Conservation (phyloP, 1,140 invertebrate genomes). For the Zaprionus ornatus region DNA sequence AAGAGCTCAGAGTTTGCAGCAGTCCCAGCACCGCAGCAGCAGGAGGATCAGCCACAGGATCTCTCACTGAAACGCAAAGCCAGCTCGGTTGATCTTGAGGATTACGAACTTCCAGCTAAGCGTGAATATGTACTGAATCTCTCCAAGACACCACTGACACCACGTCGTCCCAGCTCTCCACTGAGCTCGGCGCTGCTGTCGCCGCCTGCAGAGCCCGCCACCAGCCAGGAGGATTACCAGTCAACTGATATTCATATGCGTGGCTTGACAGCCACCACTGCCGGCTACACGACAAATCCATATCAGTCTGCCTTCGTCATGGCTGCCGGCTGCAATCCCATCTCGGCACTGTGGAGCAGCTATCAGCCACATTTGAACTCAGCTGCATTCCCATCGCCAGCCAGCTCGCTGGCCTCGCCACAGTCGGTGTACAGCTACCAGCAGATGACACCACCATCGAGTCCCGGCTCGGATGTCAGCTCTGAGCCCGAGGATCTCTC, state of each 20-base stretch:
- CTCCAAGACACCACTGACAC: conserved; percentile 64
- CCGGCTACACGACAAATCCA: conserved; percentile 71
- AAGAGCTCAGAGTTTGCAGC: conserved; percentile 50
- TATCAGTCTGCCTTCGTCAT: conserved; percentile 77
- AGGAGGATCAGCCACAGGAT: conserved; percentile 88
- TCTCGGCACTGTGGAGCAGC: conserved; percentile 74
- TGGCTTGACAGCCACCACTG: conserved; percentile 64
- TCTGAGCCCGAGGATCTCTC: conserved; percentile 82
- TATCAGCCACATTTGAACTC: conserved; percentile 68
- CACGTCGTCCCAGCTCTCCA: conserved; percentile 34
- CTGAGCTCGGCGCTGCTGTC: conserved; percentile 58
- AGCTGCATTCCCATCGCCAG: conserved; percentile 70
- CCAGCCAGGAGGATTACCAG: conserved; percentile 47
- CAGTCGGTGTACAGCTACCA: conserved; percentile 74
- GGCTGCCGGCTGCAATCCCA: conserved; percentile 79
- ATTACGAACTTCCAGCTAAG: conserved; percentile 65
- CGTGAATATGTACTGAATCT: conserved; percentile 77
- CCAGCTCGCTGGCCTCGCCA: conserved; percentile 68
- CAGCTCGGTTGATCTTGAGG: conserved; percentile 47
- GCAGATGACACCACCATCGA: conserved; percentile 81
- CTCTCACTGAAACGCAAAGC: conserved; percentile 75
- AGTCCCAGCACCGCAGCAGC: not conserved
- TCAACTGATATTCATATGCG: conserved; percentile 72
- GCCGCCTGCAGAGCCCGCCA: conserved; percentile 49
- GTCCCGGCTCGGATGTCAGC: conserved; percentile 70